These are phyloP conservation scores for Syrista parreyssii DNA, from an alignment of 2,888 invertebrate genomes.

Conservation along the genomic window DNA sequence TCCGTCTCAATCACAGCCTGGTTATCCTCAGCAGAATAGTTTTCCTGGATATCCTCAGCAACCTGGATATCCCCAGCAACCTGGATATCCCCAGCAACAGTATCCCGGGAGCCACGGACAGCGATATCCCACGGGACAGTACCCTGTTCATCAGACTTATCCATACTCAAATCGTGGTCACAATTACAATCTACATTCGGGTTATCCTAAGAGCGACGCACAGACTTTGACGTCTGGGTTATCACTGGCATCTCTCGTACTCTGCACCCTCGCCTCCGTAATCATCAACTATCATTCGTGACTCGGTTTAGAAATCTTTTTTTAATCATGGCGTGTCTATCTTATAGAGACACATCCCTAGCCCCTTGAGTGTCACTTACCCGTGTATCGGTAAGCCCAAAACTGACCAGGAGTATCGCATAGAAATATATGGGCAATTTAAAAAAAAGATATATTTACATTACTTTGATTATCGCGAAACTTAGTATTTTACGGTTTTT, in stretches of 20 bases:
- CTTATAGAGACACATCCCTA: no score
- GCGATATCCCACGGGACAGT: slow-evolving; percentile 34
- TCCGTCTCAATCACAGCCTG: slow-evolving; percentile 19
- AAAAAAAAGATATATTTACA: no score
- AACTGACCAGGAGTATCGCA: no score
- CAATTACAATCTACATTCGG: slow-evolving; percentile 37
- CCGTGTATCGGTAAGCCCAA: no score
- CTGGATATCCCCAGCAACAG: slow-evolving; percentile 31
- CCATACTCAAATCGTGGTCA: slow-evolving; percentile 41
- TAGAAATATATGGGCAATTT: no score
- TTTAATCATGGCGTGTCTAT: no score
- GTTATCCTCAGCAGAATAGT: slow-evolving; percentile 11
- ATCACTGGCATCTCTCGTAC: slow-evolving; percentile 1
- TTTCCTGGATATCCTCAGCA: slow-evolving; percentile 34
- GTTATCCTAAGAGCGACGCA: slow-evolving; percentile 35
- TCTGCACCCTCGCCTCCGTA: not conserved
- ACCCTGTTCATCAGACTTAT: slow-evolving; percentile 41
- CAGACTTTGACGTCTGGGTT: slow-evolving; percentile 21
- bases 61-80: slow-evolving; percentile 32
- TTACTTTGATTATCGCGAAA: no score
- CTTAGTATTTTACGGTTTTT: no score
- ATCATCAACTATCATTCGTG: slow-evolving; percentile 11
- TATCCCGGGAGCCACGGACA: slow-evolving; percentile 30
- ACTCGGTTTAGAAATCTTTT: not conserved
- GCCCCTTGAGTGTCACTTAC: no score